Evolutionary conservation across 2,797 vertebrate species (phyloP).

Genomic region (Siniperca undulata): DNA sequence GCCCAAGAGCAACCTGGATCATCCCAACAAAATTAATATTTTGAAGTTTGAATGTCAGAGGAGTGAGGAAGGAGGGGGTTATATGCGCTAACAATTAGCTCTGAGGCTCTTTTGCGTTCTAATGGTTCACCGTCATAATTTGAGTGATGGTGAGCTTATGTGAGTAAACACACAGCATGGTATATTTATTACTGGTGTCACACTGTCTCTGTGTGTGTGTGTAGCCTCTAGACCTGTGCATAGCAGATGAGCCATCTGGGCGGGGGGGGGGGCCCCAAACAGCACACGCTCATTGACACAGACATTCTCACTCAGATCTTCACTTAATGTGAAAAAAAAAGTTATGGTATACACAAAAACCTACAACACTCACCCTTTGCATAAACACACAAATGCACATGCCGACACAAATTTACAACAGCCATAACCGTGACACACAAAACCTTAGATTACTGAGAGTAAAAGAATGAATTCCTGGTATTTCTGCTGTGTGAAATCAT

Average conservation of each 20-base stretch:
- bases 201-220: constrained; percentile 43
- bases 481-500: constrained; percentile 39
- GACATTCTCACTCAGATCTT: constrained; percentile 18
- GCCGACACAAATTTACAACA: constrained; percentile 27
- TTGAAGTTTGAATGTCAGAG: constrained; percentile 83
- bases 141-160: constrained; percentile 82
- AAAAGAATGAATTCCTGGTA: constrained; percentile 30
- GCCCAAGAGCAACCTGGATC: constrained; percentile 81
- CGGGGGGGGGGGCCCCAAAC: constrained; percentile 37
- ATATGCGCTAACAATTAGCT: constrained; percentile 81
- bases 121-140: constrained; percentile 79
- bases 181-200: constrained; percentile 80
- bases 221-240: constrained; percentile 75
- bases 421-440: constrained; percentile 14
- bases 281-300: constrained; percentile 31
- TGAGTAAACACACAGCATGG: constrained; percentile 76
- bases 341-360: constrained; percentile 14
- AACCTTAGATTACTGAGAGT: constrained; percentile 13
- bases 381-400: constrained; percentile 35
- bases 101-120: constrained; percentile 81
- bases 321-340: constrained; percentile 8
- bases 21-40: constrained; percentile 83
- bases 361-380: constrained; percentile 3
- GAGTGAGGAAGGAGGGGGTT: constrained; percentile 68
- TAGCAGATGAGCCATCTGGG: constrained; percentile 76